phyloP scores from a whole-genome alignment of 2,888 invertebrate genomes.

The Zootermopsis nevadensis region DNA sequence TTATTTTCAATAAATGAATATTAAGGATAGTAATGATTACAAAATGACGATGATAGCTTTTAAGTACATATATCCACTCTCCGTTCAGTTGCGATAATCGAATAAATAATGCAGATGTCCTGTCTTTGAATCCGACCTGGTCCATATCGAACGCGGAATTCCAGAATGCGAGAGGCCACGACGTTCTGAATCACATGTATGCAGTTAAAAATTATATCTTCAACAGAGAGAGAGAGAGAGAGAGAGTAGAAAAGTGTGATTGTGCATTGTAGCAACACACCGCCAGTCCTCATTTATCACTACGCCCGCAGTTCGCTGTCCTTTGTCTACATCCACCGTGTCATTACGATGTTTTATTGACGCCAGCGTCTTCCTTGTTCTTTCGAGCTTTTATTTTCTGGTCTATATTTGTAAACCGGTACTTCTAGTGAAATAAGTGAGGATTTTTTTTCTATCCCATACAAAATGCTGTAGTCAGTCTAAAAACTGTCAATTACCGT shows the following conservation, averaged over 20 bases:
- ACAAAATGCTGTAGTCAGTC: not conserved
- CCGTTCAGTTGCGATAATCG: no score
- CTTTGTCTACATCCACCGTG: not conserved
- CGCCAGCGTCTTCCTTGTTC: not conserved
- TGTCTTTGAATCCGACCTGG: no score
- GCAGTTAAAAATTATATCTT: no score
- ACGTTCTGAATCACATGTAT: no score
- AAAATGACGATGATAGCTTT: no score
- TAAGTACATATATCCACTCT: no score
- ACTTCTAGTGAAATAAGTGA: not conserved
- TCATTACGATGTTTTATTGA: not conserved
- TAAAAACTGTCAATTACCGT: slow-evolving; percentile 4
- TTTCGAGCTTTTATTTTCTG: slow-evolving; percentile 6
- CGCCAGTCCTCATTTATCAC: not conserved
- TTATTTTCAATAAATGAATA: no score
- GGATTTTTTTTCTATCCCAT: not conserved
- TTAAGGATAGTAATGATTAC: no score
- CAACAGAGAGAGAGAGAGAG: no score
- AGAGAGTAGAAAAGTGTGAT: not conserved
- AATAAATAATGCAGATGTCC: no score
- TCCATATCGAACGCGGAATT: no score
- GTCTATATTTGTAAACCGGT: slow-evolving; percentile 5
- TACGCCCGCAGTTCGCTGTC: not conserved
- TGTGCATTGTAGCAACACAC: not conserved
- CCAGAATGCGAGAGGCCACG: no score